A percentile compares a stretch with the other conserved stretches of the same genome.
phyloP scores from a whole-genome alignment of 1,140 invertebrate species.

The Drosophila setifemur region DNA sequence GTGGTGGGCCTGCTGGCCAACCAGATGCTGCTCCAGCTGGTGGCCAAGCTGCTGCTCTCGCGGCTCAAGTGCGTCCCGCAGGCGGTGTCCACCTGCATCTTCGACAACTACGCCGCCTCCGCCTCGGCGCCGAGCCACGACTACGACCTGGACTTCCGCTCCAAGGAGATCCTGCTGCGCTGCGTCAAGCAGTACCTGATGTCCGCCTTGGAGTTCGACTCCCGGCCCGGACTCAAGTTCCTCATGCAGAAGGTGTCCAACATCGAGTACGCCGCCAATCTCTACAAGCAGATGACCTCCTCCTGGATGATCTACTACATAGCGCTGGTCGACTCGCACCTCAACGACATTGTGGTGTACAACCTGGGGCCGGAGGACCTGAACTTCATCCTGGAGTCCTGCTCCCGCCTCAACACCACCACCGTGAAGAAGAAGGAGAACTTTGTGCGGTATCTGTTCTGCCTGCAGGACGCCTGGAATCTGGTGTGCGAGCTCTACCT shows the following conservation, averaged over 20 bases:
- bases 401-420: conserved; percentile 83
- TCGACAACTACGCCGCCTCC: conserved; percentile 81
- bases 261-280: conserved; percentile 93
- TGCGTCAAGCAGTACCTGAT: conserved; percentile 91
- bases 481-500: conserved; percentile 84
- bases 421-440: conserved; percentile 84
- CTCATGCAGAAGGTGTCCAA: conserved; percentile 96
- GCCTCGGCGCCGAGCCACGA: conserved; percentile 83
- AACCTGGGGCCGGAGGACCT: conserved; percentile 86
- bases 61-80: conserved; percentile 83
- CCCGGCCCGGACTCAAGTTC: conserved; percentile 94
- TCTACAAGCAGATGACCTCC: conserved; percentile 95
- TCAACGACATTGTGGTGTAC: conserved; percentile 86
- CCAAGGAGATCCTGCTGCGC: conserved; percentile 86
- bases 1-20: conserved; percentile 94
- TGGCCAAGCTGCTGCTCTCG: conserved; percentile 92
- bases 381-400: conserved; percentile 86
- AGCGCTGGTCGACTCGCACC: conserved; percentile 91
- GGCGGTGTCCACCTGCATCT: conserved; percentile 80
- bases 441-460: conserved; percentile 84
- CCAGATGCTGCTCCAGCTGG: conserved; percentile 94
- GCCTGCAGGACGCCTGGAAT: conserved; percentile 85
- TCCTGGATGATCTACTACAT: conserved; percentile 95
- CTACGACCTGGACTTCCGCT: conserved; percentile 84
- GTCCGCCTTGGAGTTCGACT: conserved; percentile 92